Conservation (phyloP, 2,113 vertebrate genomes). For the Paratilapia polleni region DNA sequence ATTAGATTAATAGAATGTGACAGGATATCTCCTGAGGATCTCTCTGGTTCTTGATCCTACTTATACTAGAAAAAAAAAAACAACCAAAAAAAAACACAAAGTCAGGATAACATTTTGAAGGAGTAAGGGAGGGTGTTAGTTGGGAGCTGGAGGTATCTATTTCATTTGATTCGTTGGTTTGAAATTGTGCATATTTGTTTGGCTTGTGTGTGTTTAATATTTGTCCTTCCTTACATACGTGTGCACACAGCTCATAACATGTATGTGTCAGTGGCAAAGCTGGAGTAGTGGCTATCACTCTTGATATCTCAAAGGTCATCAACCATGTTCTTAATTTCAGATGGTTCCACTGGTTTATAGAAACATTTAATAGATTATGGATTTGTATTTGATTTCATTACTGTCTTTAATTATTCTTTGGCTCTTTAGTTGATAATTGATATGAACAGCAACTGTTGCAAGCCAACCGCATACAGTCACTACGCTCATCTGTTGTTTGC, state of each 20-base stretch:
- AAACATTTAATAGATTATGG: not conserved
- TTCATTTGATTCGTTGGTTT: too few species aligned
- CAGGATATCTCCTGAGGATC: constrained; percentile 12
- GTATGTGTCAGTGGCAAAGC: not conserved
- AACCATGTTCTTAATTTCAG: not conserved
- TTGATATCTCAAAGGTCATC: too few species aligned
- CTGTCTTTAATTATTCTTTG: not conserved
- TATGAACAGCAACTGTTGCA: not conserved
- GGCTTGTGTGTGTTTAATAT: not conserved
- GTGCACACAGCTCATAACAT: not conserved
- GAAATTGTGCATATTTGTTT: not conserved
- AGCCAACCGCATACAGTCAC: not conserved
- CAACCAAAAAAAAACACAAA: not conserved
- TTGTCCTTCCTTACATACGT: not conserved
- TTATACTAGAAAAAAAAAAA: not conserved
- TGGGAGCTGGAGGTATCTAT: not conserved
- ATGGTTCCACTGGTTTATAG: not conserved
- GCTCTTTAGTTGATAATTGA: not conserved
- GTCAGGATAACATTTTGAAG: not conserved
- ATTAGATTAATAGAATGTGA: not conserved
- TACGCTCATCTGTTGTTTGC: not conserved
- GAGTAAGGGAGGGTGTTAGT: not conserved
- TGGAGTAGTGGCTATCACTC: not conserved
- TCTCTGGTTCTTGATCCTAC: not conserved
- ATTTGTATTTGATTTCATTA: not conserved